Conservation (phyloP, 2,888 invertebrate genomes). For the Mantis religiosa region DNA sequence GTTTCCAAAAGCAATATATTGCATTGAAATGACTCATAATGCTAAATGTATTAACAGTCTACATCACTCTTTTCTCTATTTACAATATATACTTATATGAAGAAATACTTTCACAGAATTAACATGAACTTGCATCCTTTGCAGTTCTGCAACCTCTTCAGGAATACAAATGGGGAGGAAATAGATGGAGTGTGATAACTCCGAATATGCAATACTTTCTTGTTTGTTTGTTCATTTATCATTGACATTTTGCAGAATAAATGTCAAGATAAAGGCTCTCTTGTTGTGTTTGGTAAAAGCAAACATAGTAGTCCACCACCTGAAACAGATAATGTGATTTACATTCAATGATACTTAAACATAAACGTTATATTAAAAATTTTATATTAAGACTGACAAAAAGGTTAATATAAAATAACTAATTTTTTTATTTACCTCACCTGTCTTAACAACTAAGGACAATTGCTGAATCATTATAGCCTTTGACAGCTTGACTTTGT, state of each 20-base stretch:
- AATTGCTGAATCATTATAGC: no score
- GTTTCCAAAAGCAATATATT: neutral
- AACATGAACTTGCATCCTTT: neutral
- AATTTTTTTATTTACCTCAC: no score
- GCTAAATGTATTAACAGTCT: neutral
- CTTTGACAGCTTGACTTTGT: no score
- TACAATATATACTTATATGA: neutral
- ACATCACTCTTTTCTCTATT: neutral
- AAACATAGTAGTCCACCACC: constrained; percentile 84
- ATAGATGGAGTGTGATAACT: neutral
- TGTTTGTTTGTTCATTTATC: neutral
- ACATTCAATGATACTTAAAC: no score
- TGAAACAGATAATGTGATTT: constrained; percentile 35
- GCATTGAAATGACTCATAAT: neutral
- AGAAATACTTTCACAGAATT: neutral
- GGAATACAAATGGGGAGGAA: neutral
- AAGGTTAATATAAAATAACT: no score
- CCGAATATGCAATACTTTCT: neutral
- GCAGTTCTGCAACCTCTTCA: neutral
- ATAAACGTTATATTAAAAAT: no score
- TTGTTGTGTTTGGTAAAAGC: constrained; percentile 84
- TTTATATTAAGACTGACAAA: no score
- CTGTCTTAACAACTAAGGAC: no score
- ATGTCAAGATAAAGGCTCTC: constrained; percentile 63
- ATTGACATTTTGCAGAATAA: neutral